Evolutionary conservation across 2,888 invertebrate genomes (phyloP).

Genomic region (Brenthis hecate): DNA sequence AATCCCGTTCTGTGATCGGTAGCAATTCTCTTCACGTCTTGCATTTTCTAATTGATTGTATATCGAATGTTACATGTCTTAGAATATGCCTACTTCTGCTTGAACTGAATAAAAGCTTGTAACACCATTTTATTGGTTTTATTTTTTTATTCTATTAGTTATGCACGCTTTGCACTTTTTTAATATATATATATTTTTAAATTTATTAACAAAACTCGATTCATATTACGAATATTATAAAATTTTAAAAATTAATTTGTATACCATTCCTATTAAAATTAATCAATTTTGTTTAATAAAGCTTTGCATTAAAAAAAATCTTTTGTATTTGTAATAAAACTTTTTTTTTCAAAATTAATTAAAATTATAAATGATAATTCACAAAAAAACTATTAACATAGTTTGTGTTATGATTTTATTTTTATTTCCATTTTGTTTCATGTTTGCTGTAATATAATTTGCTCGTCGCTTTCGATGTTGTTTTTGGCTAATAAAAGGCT

Average conservation of each 20-base stretch:
- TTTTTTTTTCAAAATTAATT: too few species aligned
- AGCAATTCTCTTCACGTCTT: not conserved
- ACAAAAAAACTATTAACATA: not conserved
- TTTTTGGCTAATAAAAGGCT: constrained; percentile 84
- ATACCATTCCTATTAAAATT: too few species aligned
- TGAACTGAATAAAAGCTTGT: constrained; percentile 11
- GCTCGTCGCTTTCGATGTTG: constrained; percentile 81
- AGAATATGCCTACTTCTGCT: not conserved
- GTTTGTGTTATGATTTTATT: constrained; percentile 39
- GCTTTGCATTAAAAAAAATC: too few species aligned
- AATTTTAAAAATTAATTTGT: not conserved
- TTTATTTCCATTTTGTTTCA: constrained; percentile 67
- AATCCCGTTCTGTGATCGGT: not conserved
- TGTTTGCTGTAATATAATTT: constrained; percentile 76
- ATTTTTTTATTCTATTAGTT: constrained; percentile 16
- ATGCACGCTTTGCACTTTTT: constrained; percentile 29
- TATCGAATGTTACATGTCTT: not conserved
- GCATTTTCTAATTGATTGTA: not conserved
- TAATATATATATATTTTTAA: constrained; percentile 3
- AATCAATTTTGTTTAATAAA: too few species aligned
- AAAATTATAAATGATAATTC: not conserved
- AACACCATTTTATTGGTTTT: constrained; percentile 5
- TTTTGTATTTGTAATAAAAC: too few species aligned
- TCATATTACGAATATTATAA: not conserved
- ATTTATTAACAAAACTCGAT: not conserved